phyloP scores from a whole-genome alignment of 1,140 invertebrate species.

The Brachionus manjavacas region DNA sequence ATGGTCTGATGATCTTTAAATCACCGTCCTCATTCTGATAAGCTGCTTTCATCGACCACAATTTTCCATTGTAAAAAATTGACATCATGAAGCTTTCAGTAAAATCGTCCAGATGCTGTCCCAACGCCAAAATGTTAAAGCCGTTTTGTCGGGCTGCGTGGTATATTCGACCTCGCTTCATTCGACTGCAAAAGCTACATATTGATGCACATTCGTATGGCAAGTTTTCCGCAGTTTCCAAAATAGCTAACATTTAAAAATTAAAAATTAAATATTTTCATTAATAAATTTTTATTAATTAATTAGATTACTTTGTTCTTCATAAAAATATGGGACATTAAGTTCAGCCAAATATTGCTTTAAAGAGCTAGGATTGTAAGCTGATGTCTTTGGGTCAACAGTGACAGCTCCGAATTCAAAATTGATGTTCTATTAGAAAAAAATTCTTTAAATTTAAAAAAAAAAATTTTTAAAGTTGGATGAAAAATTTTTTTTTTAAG shows the following conservation, averaged over 20 bases:
- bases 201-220: conserved; percentile 60
- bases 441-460: too few species aligned
- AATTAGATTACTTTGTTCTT: conserved; percentile 60
- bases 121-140: conserved; percentile 78
- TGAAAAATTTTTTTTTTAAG: too few species aligned
- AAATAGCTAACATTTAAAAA: conserved; percentile 56
- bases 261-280: conserved; percentile 11
- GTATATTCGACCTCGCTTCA: conserved; percentile 71
- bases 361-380: conserved; percentile 66
- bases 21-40: conserved; percentile 69
- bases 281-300: too few species aligned
- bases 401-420: conserved; percentile 73
- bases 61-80: conserved; percentile 71
- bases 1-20: conserved; percentile 75
- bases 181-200: conserved; percentile 64
- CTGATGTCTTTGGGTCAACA: conserved; percentile 64
- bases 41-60: conserved; percentile 76
- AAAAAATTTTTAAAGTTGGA: too few species aligned
- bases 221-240: conserved; percentile 58
- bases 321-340: conserved; percentile 68
- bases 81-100: conserved; percentile 77
- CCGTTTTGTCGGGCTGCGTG: conserved; percentile 68
- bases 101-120: conserved; percentile 79
- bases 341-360: conserved; percentile 67
- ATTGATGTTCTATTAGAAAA: conserved; percentile 62